Conservation (phyloP, 2,797 vertebrate genomes). For the Crocodylus rhombifer region DNA sequence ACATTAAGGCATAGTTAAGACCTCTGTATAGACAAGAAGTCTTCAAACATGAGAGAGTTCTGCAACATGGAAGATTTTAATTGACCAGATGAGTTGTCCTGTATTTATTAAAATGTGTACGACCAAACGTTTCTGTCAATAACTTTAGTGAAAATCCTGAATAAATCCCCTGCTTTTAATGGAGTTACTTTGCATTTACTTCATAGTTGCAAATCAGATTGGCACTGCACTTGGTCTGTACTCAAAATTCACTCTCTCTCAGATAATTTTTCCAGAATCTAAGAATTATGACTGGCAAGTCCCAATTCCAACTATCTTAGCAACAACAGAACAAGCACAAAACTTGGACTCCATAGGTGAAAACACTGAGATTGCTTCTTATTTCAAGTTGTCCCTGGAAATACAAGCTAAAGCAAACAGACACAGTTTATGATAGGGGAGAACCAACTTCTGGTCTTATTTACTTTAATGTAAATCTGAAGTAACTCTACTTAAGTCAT, state of each 20-base stretch:
- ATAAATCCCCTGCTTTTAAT: background rate
- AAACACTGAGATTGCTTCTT: background rate
- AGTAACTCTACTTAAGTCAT: background rate
- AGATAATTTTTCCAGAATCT: conserved; percentile 27
- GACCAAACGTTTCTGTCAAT: background rate
- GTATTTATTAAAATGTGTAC: background rate
- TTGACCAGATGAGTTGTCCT: background rate
- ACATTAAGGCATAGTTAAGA: background rate
- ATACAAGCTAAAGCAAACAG: background rate
- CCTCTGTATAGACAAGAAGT: background rate
- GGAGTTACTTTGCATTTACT: background rate
- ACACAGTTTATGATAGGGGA: background rate
- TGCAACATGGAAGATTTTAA: background rate
- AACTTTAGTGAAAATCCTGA: background rate
- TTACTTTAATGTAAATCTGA: background rate
- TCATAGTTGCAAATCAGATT: background rate
- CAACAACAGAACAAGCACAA: background rate
- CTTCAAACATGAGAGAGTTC: background rate
- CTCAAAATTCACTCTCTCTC: background rate
- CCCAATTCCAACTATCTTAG: background rate
- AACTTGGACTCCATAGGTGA: background rate
- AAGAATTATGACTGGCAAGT: background rate
- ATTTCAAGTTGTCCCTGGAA: background rate
- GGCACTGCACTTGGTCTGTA: background rate
- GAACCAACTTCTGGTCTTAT: background rate